Evolutionary conservation across 2,797 vertebrate genomes (phyloP).

Genomic region (Pteronotus mesoamericanus): DNA sequence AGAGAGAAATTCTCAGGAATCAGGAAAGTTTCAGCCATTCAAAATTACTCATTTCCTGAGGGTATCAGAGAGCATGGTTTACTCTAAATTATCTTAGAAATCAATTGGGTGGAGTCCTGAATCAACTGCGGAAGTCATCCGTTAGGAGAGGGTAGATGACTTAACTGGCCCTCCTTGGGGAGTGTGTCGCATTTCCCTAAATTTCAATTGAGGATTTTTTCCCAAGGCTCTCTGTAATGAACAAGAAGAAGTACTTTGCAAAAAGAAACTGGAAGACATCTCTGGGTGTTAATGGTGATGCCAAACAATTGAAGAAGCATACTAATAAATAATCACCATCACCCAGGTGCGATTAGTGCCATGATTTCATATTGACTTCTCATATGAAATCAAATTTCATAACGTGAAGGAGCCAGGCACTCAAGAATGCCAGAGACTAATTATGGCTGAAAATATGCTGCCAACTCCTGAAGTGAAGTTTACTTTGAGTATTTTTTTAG

Average conservation of each 20-base stretch:
- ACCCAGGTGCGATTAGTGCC: background rate
- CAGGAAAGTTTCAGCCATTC: background rate
- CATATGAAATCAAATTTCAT: background rate
- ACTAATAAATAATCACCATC: background rate
- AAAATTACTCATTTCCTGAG: slow-evolving; percentile 56
- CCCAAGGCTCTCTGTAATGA: background rate
- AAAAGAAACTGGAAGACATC: background rate
- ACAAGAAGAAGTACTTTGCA: background rate
- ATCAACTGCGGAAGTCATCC: background rate
- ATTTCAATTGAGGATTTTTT: background rate
- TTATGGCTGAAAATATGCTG: background rate
- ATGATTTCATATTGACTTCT: too few species aligned
- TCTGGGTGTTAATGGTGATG: background rate
- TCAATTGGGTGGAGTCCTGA: background rate
- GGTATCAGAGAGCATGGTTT: background rate
- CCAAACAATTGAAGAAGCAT: background rate
- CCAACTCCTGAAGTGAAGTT: background rate
- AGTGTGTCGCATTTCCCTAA: background rate
- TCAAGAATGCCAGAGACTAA: background rate
- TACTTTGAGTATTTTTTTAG: background rate
- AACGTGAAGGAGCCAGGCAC: background rate
- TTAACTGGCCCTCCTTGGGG: background rate
- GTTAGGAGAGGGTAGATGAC: background rate
- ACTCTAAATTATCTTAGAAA: background rate
- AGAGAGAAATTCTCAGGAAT: background rate